Conservation (phyloP, 2,888 invertebrate genomes). For the Volucella inflata region DNA sequence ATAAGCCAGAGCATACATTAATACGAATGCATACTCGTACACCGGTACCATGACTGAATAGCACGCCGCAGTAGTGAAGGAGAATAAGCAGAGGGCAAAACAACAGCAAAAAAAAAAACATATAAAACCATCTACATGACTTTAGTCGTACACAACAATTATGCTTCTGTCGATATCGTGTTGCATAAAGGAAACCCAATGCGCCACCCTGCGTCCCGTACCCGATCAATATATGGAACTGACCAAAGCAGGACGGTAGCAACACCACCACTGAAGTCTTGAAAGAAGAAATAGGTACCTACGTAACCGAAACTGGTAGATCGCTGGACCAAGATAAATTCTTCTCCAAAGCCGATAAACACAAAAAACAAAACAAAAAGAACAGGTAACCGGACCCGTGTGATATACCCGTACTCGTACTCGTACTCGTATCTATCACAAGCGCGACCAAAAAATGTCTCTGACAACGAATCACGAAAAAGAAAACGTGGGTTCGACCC, state of each 20-base stretch:
- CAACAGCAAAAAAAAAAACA: conserved; percentile 36
- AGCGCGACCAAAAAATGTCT: too few relatives aligned
- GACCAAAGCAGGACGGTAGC: too few relatives aligned
- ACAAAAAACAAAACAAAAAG: conserved; percentile 11
- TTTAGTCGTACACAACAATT: conserved; percentile 41
- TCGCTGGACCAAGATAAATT: conserved; percentile 33
- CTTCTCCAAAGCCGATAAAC: conserved; percentile 42
- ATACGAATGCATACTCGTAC: conserved; percentile 14
- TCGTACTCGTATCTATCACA: too few relatives aligned
- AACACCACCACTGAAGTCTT: conserved; percentile 1
- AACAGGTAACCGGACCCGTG: conserved; percentile 7
- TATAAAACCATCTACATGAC: conserved; percentile 64
- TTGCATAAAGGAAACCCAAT: conserved; percentile 71
- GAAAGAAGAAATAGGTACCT: conserved; percentile 34
- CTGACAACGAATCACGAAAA: too few relatives aligned
- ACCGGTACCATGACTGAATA: conserved; percentile 58
- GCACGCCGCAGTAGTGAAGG: conserved; percentile 20
- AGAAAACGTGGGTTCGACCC: too few relatives aligned
- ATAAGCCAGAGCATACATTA: conserved; percentile 6
- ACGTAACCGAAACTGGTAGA: conserved; percentile 40
- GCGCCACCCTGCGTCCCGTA: conserved; percentile 18
- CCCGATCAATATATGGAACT: conserved; percentile 17
- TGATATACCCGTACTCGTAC: too few relatives aligned
- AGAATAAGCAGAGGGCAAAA: conserved; percentile 10
- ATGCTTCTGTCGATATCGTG: conserved; percentile 59